Base-by-base conservation (phyloP, 2,888 invertebrate genomes). In the Chrysina gloriosa region DNA sequence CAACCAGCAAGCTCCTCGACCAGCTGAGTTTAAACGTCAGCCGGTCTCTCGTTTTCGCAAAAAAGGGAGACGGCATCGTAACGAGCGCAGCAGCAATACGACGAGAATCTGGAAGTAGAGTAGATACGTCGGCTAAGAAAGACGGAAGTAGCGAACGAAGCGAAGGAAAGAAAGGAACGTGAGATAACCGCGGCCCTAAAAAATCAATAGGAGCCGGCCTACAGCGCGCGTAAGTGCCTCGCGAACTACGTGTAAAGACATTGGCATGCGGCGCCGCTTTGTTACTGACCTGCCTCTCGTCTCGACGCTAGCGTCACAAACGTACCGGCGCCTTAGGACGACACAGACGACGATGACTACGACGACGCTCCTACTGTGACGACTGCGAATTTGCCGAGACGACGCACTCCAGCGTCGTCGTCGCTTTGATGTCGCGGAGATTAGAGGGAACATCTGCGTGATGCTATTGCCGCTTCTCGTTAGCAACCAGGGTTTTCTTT, bases 261-360 rank as follows among this genome's bases (percentile, higher is more conserved):
- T 77, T 75, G 77, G 77, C 78, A 77, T 77, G 77, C 77, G 75
- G 77, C 76, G 77, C 74, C 75, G 77, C 77, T 78, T 79, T 79
- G 80, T 80, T 77, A 79, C 80, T 80, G 80, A 80, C 80, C 80
- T 80, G 77, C 80, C 80, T 78, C 74, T 77, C 78, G 79, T 78
- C 78, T 77, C 77, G 78, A 72, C 78, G 78, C 76, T 74, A 72
- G 74, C 77, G 76, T 75, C 76, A 77, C 77, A 77, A 76, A 75
- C 76, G 76, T 75, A 74, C 75, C 75, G 76, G 73, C 78, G 77
- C 77, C 77, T 73, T 73, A 75, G 77, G 77, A 76, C 74, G 36
- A 56, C 21, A 11, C 7, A 23, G 36, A 36, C 39, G 56, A 36
- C 56, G 76, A 77, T 77, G 70, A 75, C 65, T 42, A 29, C 64